Evolutionary conservation across 1,140 invertebrate species (phyloP).

Genomic region (Streblospio benedicti): DNA sequence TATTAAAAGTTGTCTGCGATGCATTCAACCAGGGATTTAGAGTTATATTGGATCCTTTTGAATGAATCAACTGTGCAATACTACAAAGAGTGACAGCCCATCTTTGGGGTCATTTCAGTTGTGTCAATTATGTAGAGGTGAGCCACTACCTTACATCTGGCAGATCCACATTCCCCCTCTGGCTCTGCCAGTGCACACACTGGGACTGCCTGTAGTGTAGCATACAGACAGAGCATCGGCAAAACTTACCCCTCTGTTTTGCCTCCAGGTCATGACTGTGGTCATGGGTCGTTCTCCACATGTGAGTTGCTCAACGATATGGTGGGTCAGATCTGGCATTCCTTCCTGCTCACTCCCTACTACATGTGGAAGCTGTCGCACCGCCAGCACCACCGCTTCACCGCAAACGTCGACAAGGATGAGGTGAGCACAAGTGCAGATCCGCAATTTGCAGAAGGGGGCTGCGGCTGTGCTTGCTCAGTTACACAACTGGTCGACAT

Average conservation of each 20-base stretch:
- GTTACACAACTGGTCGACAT: too few relatives aligned
- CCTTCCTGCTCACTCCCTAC: conserved; percentile 32
- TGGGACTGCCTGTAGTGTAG: conserved; percentile 29
- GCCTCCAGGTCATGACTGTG: conserved; percentile 48
- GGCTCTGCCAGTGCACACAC: conserved; percentile 12
- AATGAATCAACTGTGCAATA: too few relatives aligned
- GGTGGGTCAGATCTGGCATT: conserved; percentile 30
- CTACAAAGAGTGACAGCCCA: too few relatives aligned
- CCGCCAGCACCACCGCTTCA: conserved; percentile 35
- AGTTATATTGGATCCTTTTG: too few relatives aligned
- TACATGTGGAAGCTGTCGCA: conserved; percentile 39
- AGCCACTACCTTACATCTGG: too few relatives aligned
- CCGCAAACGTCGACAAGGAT: conserved; percentile 37
- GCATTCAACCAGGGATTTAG: too few relatives aligned
- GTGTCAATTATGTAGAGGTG: conserved; percentile 13
- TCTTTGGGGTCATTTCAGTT: too few relatives aligned
- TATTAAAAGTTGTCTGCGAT: too few relatives aligned
- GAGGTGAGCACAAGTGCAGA: too few relatives aligned
- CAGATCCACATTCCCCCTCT: conserved; percentile 14
- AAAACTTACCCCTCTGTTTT: conserved; percentile 45
- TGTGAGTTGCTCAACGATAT: conserved; percentile 32
- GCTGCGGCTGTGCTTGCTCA: too few relatives aligned
- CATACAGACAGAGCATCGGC: conserved; percentile 43
- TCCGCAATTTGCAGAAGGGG: too few relatives aligned
- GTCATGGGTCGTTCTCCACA: conserved; percentile 46